Conservation (phyloP, 1,140 invertebrate species). For the Popillia japonica region DNA sequence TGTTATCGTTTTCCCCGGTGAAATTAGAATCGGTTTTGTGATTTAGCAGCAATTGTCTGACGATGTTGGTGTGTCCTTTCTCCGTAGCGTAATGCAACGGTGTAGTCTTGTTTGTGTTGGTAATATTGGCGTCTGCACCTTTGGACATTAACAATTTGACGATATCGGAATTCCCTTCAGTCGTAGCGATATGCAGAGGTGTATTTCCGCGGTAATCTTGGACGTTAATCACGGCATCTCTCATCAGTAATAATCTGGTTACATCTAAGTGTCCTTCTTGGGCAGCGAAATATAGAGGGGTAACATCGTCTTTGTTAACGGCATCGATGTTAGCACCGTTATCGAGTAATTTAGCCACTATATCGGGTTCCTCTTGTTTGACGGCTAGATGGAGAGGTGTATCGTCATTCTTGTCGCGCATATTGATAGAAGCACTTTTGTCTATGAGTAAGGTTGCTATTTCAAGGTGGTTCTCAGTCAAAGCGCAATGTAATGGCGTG, state of each 20-base stretch:
- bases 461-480: neutral
- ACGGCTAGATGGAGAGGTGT: conserved; percentile 64
- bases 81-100: neutral
- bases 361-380: conserved; percentile 56
- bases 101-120: neutral
- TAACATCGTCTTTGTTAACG: conserved; percentile 46
- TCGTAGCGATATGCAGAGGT: conserved; percentile 63
- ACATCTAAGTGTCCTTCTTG: conserved; percentile 62
- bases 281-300: conserved; percentile 63
- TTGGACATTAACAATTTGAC: conserved; percentile 52
- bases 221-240: conserved; percentile 45
- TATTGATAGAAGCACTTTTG: conserved; percentile 40
- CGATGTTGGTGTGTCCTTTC: neutral
- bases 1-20: no score
- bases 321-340: conserved; percentile 41
- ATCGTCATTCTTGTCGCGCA: conserved; percentile 38
- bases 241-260: conserved; percentile 44
- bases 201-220: conserved; percentile 39
- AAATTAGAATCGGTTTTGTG: no score
- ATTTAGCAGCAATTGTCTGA: neutral
- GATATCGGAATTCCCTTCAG: conserved; percentile 55
- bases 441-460: conserved; percentile 7
- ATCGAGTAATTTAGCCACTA: neutral
- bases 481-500: neutral
- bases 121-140: conserved; percentile 26